These are phyloP conservation scores for Oophaga sylvatica DNA, from an alignment of 2,797 vertebrate species.

Conservation along the genomic window DNA sequence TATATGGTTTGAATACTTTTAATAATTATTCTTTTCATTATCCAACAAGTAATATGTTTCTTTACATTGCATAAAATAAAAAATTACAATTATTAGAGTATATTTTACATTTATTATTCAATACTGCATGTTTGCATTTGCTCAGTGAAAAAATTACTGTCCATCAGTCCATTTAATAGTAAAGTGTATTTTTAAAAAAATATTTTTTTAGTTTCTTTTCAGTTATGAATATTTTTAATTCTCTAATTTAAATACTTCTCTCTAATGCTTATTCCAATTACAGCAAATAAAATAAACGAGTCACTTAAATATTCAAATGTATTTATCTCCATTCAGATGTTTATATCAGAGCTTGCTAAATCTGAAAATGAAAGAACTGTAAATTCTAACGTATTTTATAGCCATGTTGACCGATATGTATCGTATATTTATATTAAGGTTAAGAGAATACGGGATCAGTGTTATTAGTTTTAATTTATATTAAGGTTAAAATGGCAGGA, in stretches of 20 bases:
- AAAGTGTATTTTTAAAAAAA: no score
- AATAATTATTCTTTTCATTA: no score
- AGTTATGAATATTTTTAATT: no score
- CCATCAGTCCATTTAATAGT: no score
- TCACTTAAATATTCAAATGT: background rate
- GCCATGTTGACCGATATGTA: background rate
- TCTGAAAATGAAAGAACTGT: background rate
- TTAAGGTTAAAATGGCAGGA: conserved; percentile 11
- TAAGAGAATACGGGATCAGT: conserved; percentile 3
- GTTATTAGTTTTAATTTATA: conserved; percentile 31
- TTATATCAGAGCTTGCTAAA: background rate
- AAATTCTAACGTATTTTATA: background rate
- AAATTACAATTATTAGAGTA: no score
- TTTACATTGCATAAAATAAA: no score
- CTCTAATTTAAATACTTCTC: background rate
- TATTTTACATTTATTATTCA: no score
- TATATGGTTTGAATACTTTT: no score
- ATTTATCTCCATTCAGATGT: background rate
- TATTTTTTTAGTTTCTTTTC: no score
- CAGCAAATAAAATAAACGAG: background rate
- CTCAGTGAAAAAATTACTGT: no score
- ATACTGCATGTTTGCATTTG: no score
- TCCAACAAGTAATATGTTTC: no score
- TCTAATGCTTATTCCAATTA: background rate
- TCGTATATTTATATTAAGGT: background rate